Percentiles rank a stretch among this genome's conserved stretches.
Evolutionary conservation across 2,888 invertebrate genomes (phyloP).

Genomic region (Aproaerema taeniolella): DNA sequence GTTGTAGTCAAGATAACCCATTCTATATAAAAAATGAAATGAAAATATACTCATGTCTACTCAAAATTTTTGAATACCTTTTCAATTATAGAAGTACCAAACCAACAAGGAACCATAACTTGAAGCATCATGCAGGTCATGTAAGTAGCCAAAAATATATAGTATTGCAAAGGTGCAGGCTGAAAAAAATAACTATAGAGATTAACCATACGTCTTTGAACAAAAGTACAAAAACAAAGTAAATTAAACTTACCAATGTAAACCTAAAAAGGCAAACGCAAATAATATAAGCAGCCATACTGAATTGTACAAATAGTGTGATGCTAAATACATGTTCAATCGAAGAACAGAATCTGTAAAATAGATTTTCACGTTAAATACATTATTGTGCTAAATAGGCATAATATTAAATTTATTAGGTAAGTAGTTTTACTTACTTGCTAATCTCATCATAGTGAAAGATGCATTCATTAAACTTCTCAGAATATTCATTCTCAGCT

Average conservation of each 20-base stretch:
- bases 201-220: not conserved
- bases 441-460: conserved; percentile 38
- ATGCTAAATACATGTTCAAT: conserved; percentile 42
- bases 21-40: no score
- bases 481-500: conserved; percentile 8
- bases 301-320: conserved; percentile 45
- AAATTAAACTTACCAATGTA: conserved; percentile 40
- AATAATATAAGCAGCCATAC: conserved; percentile 46
- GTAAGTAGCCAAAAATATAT: conserved; percentile 45
- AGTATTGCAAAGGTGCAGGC: conserved; percentile 43
- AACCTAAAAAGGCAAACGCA: conserved; percentile 53
- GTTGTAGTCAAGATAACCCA: no score
- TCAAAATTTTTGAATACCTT: no score
- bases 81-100: conserved; percentile 44
- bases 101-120: conserved; percentile 53
- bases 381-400: not conserved
- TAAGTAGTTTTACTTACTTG: conserved; percentile 45
- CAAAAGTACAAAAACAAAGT: not conserved
- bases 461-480: conserved; percentile 35
- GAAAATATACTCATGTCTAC: no score
- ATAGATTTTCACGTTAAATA: no score
- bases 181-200: no score
- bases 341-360: conserved; percentile 44
- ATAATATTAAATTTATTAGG: no score
- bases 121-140: conserved; percentile 41